Conservation (phyloP, 37 sponge, comb jelly and placozoan species). For the Aplysina aerophoba region DNA sequence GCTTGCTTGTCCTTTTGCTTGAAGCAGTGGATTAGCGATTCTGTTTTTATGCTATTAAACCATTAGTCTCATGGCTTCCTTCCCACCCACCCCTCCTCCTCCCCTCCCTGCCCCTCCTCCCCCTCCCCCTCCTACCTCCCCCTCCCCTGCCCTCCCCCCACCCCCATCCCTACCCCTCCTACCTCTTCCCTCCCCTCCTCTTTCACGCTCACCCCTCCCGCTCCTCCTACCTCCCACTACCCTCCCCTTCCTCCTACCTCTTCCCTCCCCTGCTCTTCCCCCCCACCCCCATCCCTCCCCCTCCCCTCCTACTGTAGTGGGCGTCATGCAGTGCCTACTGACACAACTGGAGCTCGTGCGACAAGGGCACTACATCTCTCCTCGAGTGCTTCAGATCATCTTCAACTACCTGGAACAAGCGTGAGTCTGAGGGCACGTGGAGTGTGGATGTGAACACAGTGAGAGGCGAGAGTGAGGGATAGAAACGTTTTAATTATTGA, state of each 20-base stretch:
- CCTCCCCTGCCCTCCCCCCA: too few relatives aligned
- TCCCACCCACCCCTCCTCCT: conserved; percentile 10
- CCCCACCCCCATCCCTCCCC: background rate
- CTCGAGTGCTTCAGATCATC: conserved; percentile 70
- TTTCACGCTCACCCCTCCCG: background rate
- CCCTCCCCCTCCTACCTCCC: conserved; percentile 4
- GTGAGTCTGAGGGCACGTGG: conserved; percentile 47
- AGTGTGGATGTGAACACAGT: background rate
- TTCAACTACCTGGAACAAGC: conserved; percentile 69
- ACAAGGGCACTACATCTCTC: conserved; percentile 72
- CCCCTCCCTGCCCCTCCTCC: conserved; percentile 21
- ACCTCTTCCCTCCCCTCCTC: too few relatives aligned
- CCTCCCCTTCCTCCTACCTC: conserved; percentile 19
- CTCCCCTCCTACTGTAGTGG: conserved; percentile 46
- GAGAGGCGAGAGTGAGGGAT: too few relatives aligned
- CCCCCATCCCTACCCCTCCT: background rate
- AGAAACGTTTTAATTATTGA: too few relatives aligned
- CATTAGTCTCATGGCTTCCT: background rate
- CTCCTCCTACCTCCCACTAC: conserved; percentile 3
- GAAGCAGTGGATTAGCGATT: background rate
- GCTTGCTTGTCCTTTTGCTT: background rate
- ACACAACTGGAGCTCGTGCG: conserved; percentile 60
- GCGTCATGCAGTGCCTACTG: conserved; percentile 67
- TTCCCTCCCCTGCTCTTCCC: conserved; percentile 6
- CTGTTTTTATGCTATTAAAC: background rate